Conservation (phyloP, 2,888 invertebrate species). For the Eupithecia subfuscata region DNA sequence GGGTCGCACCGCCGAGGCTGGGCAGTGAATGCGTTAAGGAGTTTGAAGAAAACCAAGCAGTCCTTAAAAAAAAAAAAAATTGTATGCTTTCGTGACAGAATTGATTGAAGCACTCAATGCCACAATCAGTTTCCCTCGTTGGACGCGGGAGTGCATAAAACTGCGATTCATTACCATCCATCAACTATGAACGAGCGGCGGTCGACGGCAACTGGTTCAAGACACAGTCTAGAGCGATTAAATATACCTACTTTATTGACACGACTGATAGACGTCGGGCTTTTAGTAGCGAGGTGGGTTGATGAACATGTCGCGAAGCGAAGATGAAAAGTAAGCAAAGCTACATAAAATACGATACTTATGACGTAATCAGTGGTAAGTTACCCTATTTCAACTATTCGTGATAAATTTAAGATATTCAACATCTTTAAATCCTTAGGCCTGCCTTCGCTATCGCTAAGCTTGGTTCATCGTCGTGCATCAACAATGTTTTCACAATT, state of each 20-base stretch:
- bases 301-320: background rate
- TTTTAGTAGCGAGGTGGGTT: background rate
- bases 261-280: background rate
- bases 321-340: background rate
- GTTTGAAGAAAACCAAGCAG: background rate
- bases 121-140: constrained; percentile 49
- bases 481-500: constrained; percentile 73
- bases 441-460: constrained; percentile 35
- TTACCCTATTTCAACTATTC: background rate
- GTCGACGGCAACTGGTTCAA: constrained; percentile 42
- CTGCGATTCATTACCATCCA: constrained; percentile 70
- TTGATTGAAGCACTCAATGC: constrained; percentile 39
- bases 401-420: background rate
- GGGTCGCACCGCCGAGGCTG: too few relatives aligned
- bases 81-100: background rate
- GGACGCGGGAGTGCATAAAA: constrained; percentile 57
- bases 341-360: background rate
- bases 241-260: background rate
- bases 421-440: background rate
- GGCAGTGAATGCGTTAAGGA: too few relatives aligned
- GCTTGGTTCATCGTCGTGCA: too few relatives aligned
- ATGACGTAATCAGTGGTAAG: background rate
- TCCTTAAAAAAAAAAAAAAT: background rate
- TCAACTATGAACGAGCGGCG: constrained; percentile 66
- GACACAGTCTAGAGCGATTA: constrained; percentile 10